Evolutionary conservation across 2,797 vertebrate species (phyloP).

Genomic region (Aphelocoma californica): DNA sequence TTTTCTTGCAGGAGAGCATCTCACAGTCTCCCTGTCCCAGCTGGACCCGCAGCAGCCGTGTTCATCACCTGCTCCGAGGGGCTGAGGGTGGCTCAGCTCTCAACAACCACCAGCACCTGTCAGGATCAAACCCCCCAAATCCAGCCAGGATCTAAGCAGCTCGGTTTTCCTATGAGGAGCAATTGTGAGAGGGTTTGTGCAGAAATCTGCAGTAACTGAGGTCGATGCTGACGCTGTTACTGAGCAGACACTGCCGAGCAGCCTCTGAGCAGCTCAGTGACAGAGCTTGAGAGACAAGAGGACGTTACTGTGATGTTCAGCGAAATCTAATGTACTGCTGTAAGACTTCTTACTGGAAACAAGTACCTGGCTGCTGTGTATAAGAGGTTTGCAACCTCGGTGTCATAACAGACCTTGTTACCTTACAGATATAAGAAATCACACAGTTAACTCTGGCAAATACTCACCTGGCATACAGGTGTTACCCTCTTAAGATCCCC

Average conservation of each 20-base stretch:
- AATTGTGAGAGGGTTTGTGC: neutral
- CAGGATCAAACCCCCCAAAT: neutral
- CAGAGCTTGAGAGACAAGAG: neutral
- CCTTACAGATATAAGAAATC: neutral
- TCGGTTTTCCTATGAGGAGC: neutral
- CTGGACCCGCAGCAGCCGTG: no score
- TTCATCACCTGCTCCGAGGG: neutral
- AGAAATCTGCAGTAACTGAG: neutral
- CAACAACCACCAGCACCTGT: rapidly evolving
- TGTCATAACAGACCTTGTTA: neutral
- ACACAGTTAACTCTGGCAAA: neutral
- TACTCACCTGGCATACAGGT: neutral
- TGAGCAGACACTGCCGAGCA: neutral
- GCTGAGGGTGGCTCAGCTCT: neutral
- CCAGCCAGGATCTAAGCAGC: neutral
- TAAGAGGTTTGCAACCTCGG: neutral
- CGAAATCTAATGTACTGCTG: neutral
- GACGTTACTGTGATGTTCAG: neutral
- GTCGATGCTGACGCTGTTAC: neutral
- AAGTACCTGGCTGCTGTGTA: neutral
- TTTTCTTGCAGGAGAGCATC: neutral
- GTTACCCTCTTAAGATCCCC: neutral
- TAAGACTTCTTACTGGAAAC: neutral
- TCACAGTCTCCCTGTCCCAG: neutral
- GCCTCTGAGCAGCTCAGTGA: neutral